phyloP scores from a whole-genome alignment of 2,888 invertebrate species.

The Cosmia trapezina region DNA sequence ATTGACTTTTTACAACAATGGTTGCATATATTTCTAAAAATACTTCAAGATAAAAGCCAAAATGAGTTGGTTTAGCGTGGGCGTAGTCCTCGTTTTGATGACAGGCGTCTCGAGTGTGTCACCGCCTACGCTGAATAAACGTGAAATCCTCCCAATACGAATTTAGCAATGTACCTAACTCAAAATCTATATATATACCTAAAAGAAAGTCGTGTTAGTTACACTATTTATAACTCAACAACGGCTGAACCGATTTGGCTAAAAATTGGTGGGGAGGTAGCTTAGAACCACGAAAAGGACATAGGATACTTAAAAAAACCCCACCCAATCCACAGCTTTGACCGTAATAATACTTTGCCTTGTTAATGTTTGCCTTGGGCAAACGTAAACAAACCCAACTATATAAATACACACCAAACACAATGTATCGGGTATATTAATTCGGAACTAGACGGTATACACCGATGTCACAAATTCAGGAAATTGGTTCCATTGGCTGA shows the following conservation, averaged over 20 bases:
- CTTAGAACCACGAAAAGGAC: too few relatives aligned
- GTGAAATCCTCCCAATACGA: not conserved
- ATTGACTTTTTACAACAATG: not conserved
- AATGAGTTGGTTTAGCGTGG: not conserved
- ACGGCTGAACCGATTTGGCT: too few relatives aligned
- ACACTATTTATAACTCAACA: too few relatives aligned
- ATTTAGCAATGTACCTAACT: not conserved
- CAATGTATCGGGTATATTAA: conserved; percentile 73
- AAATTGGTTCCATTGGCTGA: conserved; percentile 81
- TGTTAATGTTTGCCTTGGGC: not conserved
- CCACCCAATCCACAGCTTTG: not conserved
- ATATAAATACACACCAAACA: conserved; percentile 56
- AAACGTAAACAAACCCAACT: conserved; percentile 28
- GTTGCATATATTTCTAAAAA: not conserved
- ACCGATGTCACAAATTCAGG: conserved; percentile 79
- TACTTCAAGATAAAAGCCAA: not conserved
- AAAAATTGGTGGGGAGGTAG: too few relatives aligned
- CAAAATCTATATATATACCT: too few relatives aligned
- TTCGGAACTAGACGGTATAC: conserved; percentile 72
- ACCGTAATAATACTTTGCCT: too few relatives aligned
- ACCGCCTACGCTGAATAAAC: not conserved
- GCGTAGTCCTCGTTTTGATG: not conserved
- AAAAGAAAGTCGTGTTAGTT: too few relatives aligned
- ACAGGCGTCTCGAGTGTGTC: not conserved
- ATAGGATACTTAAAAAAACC: too few relatives aligned